These are phyloP conservation scores for Salvelinus namaycush DNA, from an alignment of 2,113 vertebrate species.

Conservation along the genomic window DNA sequence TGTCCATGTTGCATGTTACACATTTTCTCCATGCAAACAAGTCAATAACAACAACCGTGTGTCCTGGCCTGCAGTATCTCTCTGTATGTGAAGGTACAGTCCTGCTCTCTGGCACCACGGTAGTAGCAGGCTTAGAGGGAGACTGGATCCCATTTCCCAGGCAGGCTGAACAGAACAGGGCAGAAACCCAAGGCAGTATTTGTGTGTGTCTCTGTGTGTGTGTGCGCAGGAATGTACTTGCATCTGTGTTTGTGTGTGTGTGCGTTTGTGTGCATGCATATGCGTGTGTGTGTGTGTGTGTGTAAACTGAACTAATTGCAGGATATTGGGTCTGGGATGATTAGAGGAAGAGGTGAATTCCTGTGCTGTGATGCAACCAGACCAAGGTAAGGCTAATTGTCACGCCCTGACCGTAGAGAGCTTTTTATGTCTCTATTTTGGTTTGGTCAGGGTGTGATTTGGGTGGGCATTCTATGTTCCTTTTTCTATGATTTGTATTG, in stretches of 20 bases:
- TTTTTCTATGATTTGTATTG: too few species aligned
- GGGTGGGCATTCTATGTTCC: too few species aligned
- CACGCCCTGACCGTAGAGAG: too few species aligned
- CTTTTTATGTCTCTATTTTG: too few species aligned
- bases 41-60: background rate
- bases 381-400: conserved; percentile 76
- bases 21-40: background rate
- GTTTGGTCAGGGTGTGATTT: too few species aligned
- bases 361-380: conserved; percentile 92
- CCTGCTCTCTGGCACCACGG: conserved; percentile 63
- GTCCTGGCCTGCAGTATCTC: background rate
- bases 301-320: conserved; percentile 94
- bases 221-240: too few species aligned
- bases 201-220: conserved; percentile 36
- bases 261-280: too few species aligned
- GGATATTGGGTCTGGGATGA: conserved; percentile 93
- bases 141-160: conserved; percentile 87
- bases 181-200: conserved; percentile 82
- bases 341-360: conserved; percentile 90
- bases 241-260: too few species aligned
- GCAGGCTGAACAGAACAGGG: conserved; percentile 81
- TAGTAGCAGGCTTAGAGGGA: conserved; percentile 53
- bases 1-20: background rate
- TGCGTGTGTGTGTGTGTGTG: conserved; percentile 37
- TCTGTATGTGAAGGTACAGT: conserved; percentile 43